Conservation (phyloP, 2,888 invertebrate genomes). For the Orthosia gracilis region DNA sequence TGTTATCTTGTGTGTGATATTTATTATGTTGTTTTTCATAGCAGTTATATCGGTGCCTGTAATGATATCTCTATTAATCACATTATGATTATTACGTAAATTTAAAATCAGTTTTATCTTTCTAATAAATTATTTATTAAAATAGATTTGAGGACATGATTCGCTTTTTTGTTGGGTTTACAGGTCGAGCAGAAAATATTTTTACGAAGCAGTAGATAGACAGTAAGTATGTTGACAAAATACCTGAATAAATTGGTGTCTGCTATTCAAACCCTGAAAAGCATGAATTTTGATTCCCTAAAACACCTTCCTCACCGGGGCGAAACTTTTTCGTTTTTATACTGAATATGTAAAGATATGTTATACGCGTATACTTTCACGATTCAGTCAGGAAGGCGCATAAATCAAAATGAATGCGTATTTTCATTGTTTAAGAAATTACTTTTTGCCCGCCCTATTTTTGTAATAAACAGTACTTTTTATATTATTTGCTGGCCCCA, state of each 20-base stretch:
- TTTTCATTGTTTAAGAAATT: no score
- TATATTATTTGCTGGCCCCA: background rate
- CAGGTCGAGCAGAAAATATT: no score
- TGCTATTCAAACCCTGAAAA: background rate
- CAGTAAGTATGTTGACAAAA: no score
- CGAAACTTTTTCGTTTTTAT: no score
- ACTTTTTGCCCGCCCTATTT: no score
- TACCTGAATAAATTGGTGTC: background rate
- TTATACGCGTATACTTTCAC: no score
- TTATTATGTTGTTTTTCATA: slow-evolving; percentile 32
- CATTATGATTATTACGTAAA: slow-evolving; percentile 1
- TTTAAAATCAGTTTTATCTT: slow-evolving; percentile 11
- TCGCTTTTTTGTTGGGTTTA: background rate
- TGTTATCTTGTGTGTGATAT: slow-evolving; percentile 35
- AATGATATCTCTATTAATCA: slow-evolving; percentile 3
- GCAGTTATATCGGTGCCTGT: slow-evolving; percentile 2
- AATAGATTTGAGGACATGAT: background rate
- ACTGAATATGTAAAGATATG: no score
- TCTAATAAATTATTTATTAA: background rate
- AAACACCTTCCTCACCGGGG: no score
- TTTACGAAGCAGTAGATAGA: no score
- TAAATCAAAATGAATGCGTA: no score
- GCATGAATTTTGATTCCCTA: no score
- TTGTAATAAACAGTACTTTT: no score
- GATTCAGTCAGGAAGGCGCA: background rate